phyloP scores from a whole-genome alignment of 2,888 invertebrate species.

The Bellardia bayeri region DNA sequence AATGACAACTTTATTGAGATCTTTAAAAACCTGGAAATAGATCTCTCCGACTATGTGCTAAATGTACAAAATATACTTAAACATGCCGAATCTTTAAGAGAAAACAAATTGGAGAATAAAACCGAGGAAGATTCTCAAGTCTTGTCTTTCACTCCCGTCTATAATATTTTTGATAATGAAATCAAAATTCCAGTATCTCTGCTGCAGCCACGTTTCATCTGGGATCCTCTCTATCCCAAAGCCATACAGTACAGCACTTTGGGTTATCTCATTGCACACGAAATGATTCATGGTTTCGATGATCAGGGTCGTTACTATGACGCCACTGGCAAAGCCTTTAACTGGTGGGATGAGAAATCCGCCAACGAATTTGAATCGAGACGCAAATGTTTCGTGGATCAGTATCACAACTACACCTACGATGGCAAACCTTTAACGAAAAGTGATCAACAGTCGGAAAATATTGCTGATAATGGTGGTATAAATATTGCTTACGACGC shows the following conservation, averaged over 20 bases:
- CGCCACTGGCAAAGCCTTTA: slow-evolving; percentile 75
- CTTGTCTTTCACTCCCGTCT: slow-evolving; percentile 77
- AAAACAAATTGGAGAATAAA: slow-evolving; percentile 68
- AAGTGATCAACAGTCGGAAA: slow-evolving; percentile 78
- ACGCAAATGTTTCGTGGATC: slow-evolving; percentile 80
- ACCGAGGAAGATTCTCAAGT: slow-evolving; percentile 71
- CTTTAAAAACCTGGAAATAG: slow-evolving; percentile 75
- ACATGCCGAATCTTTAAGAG: slow-evolving; percentile 56
- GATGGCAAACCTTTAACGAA: slow-evolving; percentile 75
- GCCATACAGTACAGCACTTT: slow-evolving; percentile 80
- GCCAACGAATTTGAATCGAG: slow-evolving; percentile 78
- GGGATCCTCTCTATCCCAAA: slow-evolving; percentile 79
- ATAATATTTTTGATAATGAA: slow-evolving; percentile 77
- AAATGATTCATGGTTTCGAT: slow-evolving; percentile 82
- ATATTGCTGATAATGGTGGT: slow-evolving; percentile 82
- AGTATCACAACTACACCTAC: slow-evolving; percentile 79
- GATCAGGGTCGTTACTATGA: slow-evolving; percentile 79
- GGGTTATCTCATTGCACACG: slow-evolving; percentile 81
- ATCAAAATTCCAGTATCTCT: slow-evolving; percentile 80
- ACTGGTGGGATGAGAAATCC: slow-evolving; percentile 81
- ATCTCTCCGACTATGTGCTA: slow-evolving; percentile 76
- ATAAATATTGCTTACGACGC: slow-evolving; percentile 81
- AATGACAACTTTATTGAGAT: slow-evolving; percentile 76
- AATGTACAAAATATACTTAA: slow-evolving; percentile 77
- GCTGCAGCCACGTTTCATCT: slow-evolving; percentile 80